These are phyloP conservation scores for Chelonia mydas DNA, from an alignment of 2,797 vertebrate genomes.

Conservation along the genomic window DNA sequence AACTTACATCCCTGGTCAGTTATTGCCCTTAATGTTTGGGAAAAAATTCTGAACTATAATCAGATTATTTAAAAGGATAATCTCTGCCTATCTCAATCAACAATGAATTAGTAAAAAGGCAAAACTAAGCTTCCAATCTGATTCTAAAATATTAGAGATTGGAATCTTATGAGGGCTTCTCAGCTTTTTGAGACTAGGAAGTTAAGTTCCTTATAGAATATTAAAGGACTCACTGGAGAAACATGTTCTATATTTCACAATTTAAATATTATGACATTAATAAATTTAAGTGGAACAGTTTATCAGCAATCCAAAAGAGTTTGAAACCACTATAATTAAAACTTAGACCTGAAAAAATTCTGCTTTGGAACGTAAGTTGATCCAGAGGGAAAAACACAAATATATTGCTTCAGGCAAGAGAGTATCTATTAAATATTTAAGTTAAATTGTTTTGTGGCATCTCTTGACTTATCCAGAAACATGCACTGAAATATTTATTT, in stretches of 20 bases:
- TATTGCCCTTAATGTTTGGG: background rate
- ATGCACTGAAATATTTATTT: background rate
- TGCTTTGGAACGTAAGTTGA: background rate
- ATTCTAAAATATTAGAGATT: background rate
- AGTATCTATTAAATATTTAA: background rate
- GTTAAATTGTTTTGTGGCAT: background rate
- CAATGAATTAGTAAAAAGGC: background rate
- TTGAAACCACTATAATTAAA: background rate
- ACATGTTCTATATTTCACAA: background rate
- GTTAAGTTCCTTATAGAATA: background rate
- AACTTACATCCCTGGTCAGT: background rate
- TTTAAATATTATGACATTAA: background rate
- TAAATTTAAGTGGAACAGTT: background rate
- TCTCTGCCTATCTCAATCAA: background rate
- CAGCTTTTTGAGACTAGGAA: background rate
- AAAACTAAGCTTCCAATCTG: background rate
- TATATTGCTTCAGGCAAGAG: background rate
- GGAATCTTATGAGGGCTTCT: background rate
- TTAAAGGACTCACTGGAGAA: background rate
- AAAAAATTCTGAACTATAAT: background rate
- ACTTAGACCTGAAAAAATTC: background rate
- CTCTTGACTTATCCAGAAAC: background rate
- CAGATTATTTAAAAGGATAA: background rate
- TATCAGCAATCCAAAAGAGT: background rate
- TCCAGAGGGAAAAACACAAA: background rate